Evolutionary conservation across 1,140 invertebrate genomes (phyloP), one percentile per base, ranked within the genome.

Genomic region (Anadara kagoshimensis): DNA sequence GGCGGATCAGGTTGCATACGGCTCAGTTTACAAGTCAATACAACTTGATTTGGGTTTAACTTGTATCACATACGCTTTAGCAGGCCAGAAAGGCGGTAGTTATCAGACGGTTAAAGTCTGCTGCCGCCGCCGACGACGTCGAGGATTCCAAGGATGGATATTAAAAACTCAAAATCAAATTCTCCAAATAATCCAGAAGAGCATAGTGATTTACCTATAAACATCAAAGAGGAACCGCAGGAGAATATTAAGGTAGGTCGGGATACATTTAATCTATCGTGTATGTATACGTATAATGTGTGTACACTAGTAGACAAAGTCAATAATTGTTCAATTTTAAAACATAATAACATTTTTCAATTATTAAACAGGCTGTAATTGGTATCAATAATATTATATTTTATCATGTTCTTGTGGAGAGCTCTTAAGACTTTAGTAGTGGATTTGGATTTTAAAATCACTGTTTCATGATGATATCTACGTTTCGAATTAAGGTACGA

Each of bases 21-120:
- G 67, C 73, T 75, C 73, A 57, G 62, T 65, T 75, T 75, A 61
- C 73, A 70, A 70, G 67, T 75, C 73, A 75, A 75, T 75, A 75
- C 62, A 20, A 45, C 67, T 69, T 61, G 67, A 69, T 70, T 56
- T 62, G 67, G 67, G 47, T 75, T 70, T 70, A 70, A 70, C 68
- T 53, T n/a, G 62, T 65, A 75, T 75, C 68, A 69, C 63, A 69
- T 71, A 71, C 62, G 62, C 51, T 51, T 18, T 51, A 11, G 16
- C 24, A 36, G 43, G 47, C 22, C 45, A 53, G 20, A 64, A 18
- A 36, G 57, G 43, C 47, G 67, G 29, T 41, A 41, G 49, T 53
- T 62, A 54, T 47, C 49, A 47, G 72, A 64, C 53, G 59, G 22
- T 59, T 47, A 47, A 56, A 67, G 36, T 47, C 36, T 36, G 36